A percentile compares a stretch with the other conserved stretches of the same genome.
These are phyloP conservation scores for Hiodon tergisus DNA, from an alignment of 2,113 vertebrate species.

Conservation along the genomic window DNA sequence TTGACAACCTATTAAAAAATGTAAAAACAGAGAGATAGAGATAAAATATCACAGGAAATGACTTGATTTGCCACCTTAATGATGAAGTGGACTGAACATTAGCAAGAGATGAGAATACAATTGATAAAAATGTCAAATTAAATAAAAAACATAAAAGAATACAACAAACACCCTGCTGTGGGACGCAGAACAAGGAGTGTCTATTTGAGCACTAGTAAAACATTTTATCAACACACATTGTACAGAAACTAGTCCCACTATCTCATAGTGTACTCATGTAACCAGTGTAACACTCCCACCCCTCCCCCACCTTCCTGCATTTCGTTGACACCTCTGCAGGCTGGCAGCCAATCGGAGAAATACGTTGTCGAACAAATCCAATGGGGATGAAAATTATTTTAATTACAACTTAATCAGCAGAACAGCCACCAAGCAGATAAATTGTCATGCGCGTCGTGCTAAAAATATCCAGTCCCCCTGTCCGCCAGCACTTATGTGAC, in stretches of 20 bases:
- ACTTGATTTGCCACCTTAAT: constrained; percentile 34
- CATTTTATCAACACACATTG: constrained; percentile 74
- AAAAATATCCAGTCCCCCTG: constrained; percentile 91
- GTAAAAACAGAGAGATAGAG: constrained; percentile 26
- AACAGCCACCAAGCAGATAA: constrained; percentile 99
- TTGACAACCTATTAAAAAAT: constrained; percentile 22
- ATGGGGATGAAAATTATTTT: constrained; percentile 85
- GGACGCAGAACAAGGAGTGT: constrained; percentile 62
- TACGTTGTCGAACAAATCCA: constrained; percentile 78
- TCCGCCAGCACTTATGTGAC: constrained; percentile 86
- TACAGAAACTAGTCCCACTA: constrained; percentile 76
- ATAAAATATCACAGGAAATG: constrained; percentile 49
- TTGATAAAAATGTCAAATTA: constrained; percentile 4
- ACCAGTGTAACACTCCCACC: constrained; percentile 3
- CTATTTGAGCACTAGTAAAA: constrained; percentile 69
- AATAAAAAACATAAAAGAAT: constrained; percentile 59
- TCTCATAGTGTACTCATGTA: constrained; percentile 10
- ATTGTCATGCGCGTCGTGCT: constrained; percentile 99
- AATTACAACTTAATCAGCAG: constrained; percentile 98
- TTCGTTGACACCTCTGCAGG: constrained; percentile 64
- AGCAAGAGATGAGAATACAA: constrained; percentile 26
- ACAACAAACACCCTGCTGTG: constrained; percentile 63
- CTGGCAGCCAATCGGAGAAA: constrained; percentile 77
- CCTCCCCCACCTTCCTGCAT: constrained; percentile 30
- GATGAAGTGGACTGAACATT: constrained; percentile 42